phyloP scores from a whole-genome alignment of 2,888 invertebrate species.

The Crepidodera aurea region DNA sequence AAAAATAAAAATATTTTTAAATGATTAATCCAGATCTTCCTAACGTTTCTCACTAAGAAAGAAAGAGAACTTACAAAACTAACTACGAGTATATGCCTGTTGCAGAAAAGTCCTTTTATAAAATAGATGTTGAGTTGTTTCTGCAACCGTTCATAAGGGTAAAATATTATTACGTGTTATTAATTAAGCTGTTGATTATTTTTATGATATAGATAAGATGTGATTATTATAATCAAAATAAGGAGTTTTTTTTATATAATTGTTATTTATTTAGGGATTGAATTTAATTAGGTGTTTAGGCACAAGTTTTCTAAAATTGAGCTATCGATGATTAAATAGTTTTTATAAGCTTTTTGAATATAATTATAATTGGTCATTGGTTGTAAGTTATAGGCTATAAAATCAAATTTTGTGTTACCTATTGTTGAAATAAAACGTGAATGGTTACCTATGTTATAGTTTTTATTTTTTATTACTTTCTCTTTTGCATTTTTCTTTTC shows the following conservation, averaged over 20 bases:
- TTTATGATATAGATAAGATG: slow-evolving; percentile 1
- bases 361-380: slow-evolving; percentile 12
- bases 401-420: slow-evolving; percentile 1
- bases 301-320: not conserved
- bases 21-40: slow-evolving; percentile 1
- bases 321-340: not conserved
- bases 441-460: not conserved
- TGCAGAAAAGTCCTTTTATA: not conserved
- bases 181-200: slow-evolving; percentile 17
- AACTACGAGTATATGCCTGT: not conserved
- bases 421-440: not conserved
- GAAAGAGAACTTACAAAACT: not conserved
- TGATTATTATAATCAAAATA: slow-evolving; percentile 15
- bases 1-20: too few relatives aligned
- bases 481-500: not conserved
- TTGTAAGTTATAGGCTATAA: not conserved
- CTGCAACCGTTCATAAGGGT: not conserved
- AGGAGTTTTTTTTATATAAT: not conserved
- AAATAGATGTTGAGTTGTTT: not conserved
- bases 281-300: not conserved
- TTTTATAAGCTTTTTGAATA: slow-evolving; percentile 12
- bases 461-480: not conserved
- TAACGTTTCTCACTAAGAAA: not conserved
- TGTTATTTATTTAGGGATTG: slow-evolving; percentile 14
- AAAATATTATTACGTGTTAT: not conserved